Percentiles rank a stretch among this genome's conserved stretches.
Evolutionary conservation across 2,113 vertebrate species (phyloP).

Genomic region (Pleuronectes platessa): DNA sequence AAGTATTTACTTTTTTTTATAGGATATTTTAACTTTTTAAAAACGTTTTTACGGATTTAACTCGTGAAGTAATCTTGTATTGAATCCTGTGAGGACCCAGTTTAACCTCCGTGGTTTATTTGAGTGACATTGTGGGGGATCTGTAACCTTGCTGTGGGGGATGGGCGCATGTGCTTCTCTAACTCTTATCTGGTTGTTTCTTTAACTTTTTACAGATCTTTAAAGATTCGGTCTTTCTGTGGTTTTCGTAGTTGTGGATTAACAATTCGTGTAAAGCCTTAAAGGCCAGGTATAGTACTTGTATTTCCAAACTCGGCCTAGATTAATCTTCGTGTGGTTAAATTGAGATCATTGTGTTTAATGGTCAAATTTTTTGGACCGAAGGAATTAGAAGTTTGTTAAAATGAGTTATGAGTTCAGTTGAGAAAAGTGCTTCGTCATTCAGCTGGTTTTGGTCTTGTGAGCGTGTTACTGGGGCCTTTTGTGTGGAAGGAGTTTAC

Average conservation of each 20-base stretch:
- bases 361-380: not conserved
- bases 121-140: conserved; percentile 74
- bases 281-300: not conserved
- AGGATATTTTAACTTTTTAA: not conserved
- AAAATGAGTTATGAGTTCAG: not conserved
- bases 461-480: not conserved
- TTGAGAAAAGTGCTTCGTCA: conserved; percentile 78
- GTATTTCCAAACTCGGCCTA: too few species aligned
- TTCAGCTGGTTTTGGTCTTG: conserved; percentile 23
- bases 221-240: not conserved
- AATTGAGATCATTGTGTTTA: accelerated
- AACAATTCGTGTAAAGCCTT: not conserved
- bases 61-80: not conserved
- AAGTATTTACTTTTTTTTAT: not conserved
- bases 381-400: not conserved
- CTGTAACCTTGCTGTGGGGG: conserved; percentile 84
- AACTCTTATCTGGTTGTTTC: conserved; percentile 50
- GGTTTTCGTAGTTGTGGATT: not conserved
- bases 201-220: not conserved
- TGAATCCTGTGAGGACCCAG: not conserved
- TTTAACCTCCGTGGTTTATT: conserved; percentile 8
- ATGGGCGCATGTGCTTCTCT: conserved; percentile 74
- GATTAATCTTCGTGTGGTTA: not conserved
- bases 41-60: too few species aligned
- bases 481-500: not conserved